phyloP scores from a whole-genome alignment of 2,888 invertebrate species.

The Onchidella celtica region DNA sequence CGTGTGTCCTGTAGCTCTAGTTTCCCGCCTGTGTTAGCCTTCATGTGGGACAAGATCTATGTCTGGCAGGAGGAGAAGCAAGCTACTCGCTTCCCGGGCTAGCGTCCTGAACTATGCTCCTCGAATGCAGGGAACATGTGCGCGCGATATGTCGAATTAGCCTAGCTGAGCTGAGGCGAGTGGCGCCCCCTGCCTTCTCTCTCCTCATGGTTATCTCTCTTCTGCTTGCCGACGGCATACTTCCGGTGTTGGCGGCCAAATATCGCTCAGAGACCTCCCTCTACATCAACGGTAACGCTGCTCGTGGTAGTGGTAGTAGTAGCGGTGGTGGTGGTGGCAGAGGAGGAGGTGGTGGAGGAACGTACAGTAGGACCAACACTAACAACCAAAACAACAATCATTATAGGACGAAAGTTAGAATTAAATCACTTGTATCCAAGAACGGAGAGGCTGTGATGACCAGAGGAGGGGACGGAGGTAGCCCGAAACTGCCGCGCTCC shows the following conservation, averaged over 20 bases:
- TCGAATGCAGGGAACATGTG: conserved; percentile 31
- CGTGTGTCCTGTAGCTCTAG: background rate
- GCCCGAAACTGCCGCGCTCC: background rate
- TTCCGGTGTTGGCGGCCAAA: conserved; percentile 38
- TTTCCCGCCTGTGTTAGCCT: background rate
- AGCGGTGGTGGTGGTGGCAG: conserved; percentile 1
- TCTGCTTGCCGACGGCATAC: conserved; percentile 39
- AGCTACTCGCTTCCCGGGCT: conserved; percentile 15
- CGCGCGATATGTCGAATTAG: conserved; percentile 44
- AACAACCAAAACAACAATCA: conserved; percentile 20
- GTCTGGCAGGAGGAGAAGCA: conserved; percentile 33
- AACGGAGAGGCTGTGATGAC: background rate
- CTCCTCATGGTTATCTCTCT: conserved; percentile 45
- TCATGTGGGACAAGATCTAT: conserved; percentile 40
- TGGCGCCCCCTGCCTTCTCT: conserved; percentile 37
- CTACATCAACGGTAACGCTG: conserved; percentile 10
- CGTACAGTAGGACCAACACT: background rate
- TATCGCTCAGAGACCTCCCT: conserved; percentile 16
- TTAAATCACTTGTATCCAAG: background rate
- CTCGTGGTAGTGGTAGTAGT: background rate
- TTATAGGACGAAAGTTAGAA: background rate
- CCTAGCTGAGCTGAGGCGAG: conserved; percentile 46
- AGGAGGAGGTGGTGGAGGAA: background rate
- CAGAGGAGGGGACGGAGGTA: background rate
- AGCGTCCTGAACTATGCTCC: conserved; percentile 46